Evolutionary conservation across 1,140 invertebrate genomes (phyloP).

Genomic region (Macrosteles quadrilineatus): DNA sequence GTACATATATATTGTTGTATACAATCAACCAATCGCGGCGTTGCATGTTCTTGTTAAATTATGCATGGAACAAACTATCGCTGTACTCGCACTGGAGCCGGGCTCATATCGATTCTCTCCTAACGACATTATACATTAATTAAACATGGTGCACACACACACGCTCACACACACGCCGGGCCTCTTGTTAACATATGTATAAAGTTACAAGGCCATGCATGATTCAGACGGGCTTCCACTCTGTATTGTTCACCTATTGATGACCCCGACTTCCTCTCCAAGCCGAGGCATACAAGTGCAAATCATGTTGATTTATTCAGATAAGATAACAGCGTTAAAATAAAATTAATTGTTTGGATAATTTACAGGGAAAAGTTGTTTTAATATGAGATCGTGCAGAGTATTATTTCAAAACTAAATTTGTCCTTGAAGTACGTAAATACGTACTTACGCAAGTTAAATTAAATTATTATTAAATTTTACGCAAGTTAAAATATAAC

Average conservation of each 20-base stretch:
- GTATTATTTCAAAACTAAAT: too few relatives aligned
- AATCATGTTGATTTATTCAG: too few relatives aligned
- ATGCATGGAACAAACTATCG: slow-evolving; percentile 32
- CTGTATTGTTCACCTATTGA: not conserved
- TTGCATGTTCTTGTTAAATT: slow-evolving; percentile 32
- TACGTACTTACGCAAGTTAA: too few relatives aligned
- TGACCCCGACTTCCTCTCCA: not conserved
- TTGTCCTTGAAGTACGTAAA: too few relatives aligned
- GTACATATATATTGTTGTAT: slow-evolving; percentile 32
- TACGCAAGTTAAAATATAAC: too few relatives aligned
- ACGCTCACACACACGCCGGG: slow-evolving; percentile 6
- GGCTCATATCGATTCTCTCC: slow-evolving; percentile 27
- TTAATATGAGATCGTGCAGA: too few relatives aligned
- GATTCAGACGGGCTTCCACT: slow-evolving; percentile 5
- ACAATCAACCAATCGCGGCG: slow-evolving; percentile 29
- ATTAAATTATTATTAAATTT: too few relatives aligned
- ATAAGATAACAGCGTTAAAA: too few relatives aligned
- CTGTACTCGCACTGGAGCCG: slow-evolving; percentile 4
- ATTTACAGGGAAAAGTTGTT: too few relatives aligned
- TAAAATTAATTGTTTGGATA: too few relatives aligned
- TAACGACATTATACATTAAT: slow-evolving; percentile 36
- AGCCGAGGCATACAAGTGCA: too few relatives aligned
- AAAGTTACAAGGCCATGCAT: slow-evolving; percentile 34
- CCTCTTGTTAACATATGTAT: slow-evolving; percentile 34
- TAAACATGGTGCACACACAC: slow-evolving; percentile 30